phyloP scores from a whole-genome alignment of 2,797 vertebrate species.

The Darevskia mixta region DNA sequence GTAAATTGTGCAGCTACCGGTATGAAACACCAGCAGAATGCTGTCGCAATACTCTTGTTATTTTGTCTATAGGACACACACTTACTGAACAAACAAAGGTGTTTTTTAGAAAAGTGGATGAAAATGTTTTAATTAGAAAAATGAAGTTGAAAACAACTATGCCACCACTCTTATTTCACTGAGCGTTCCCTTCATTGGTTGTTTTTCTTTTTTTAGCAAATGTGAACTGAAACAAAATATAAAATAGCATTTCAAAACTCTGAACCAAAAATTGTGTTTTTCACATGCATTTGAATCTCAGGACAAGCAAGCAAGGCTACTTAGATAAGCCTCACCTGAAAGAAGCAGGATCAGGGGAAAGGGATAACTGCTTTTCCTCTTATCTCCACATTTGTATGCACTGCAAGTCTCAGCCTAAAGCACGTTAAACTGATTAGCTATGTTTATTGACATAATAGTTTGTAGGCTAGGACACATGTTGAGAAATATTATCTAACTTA shows the following conservation, averaged over 20 bases:
- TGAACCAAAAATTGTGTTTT: not conserved
- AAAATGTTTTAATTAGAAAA: not conserved
- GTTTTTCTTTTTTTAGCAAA: not conserved
- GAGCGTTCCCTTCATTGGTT: no score
- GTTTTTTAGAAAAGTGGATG: not conserved
- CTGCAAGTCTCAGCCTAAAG: conserved; percentile 52
- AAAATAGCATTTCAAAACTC: not conserved
- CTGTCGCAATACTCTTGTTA: not conserved
- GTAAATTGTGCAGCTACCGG: conserved; percentile 10
- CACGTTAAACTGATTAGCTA: conserved; percentile 69
- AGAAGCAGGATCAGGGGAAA: conserved; percentile 9
- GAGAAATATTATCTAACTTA: conserved; percentile 70
- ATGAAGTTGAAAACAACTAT: not conserved
- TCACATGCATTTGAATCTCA: not conserved
- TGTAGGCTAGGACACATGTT: conserved; percentile 67
- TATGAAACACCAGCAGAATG: conserved; percentile 6
- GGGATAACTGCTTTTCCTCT: conserved; percentile 21
- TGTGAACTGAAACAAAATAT: not conserved
- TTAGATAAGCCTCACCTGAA: conserved; percentile 1
- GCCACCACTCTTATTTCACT: not conserved
- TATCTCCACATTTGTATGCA: conserved; percentile 65
- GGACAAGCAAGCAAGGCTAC: not conserved
- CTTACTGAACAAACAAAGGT: not conserved
- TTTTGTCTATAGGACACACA: not conserved
- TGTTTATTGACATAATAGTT: conserved; percentile 76